These are phyloP conservation scores for Parauchenoglanis punctatus DNA, from an alignment of 2,797 vertebrate species.

Conservation along the genomic window DNA sequence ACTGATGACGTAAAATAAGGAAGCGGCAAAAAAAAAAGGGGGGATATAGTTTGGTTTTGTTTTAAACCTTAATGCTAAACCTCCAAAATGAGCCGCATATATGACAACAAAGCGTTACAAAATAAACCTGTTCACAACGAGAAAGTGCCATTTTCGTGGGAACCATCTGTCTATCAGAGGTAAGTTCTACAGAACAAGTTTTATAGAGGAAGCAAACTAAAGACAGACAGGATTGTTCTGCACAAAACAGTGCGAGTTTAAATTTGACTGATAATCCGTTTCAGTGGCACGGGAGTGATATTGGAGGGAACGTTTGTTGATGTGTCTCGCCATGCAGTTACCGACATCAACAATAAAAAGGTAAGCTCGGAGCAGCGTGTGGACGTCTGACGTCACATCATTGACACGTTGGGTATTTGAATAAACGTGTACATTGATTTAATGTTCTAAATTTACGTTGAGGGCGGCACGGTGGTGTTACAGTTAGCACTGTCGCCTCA, in stretches of 20 bases:
- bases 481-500: too few relatives aligned
- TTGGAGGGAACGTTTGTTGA: constrained; percentile 82
- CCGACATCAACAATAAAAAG: constrained; percentile 76
- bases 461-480: too few relatives aligned
- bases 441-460: neutral
- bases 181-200: constrained; percentile 51
- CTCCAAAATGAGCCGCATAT: constrained; percentile 82
- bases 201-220: neutral
- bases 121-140: constrained; percentile 81
- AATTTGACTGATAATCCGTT: neutral
- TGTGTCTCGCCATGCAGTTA: constrained; percentile 81
- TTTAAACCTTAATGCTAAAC: neutral
- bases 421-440: neutral
- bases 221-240: neutral
- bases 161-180: constrained; percentile 74
- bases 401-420: neutral
- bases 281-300: constrained; percentile 79
- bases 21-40: constrained; percentile 33
- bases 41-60: neutral
- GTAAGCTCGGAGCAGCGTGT: constrained; percentile 58
- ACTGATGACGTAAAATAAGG: constrained; percentile 51
- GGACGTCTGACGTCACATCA: neutral
- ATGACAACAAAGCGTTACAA: constrained; percentile 75
- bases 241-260: neutral
- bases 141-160: constrained; percentile 68